A percentile compares a stretch with the other conserved stretches of the same genome.
These are phyloP conservation scores for Pseudomyrmex gracilis DNA, from an alignment of 1,140 invertebrate species.

Conservation along the genomic window DNA sequence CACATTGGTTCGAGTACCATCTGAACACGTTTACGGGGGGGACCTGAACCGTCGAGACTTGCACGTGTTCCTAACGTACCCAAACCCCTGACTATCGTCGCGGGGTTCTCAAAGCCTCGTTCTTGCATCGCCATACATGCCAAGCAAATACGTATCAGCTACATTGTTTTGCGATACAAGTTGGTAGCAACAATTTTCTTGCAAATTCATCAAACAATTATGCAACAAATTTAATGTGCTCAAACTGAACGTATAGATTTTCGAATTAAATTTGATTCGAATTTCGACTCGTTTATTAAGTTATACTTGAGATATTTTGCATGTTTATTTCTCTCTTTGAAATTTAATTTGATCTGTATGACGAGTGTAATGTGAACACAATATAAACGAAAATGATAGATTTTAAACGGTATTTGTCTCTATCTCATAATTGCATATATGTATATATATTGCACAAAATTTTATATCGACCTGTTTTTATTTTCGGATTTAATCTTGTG, in stretches of 20 bases:
- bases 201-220: not conserved
- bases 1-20: constrained; percentile 77
- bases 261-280: no score
- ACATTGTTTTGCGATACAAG: not conserved
- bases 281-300: no score
- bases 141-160: not conserved
- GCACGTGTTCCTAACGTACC: constrained; percentile 85
- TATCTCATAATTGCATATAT: no score
- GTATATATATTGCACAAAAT: not conserved
- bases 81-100: constrained; percentile 79
- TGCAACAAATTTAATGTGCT: no score
- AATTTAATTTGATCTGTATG: no score
- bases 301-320: no score
- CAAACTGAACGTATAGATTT: no score
- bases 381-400: no score
- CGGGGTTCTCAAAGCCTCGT: constrained; percentile 81
- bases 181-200: constrained; percentile 1
- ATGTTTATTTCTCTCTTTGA: no score
- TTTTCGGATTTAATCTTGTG: not conserved
- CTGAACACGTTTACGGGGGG: constrained; percentile 77
- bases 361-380: no score
- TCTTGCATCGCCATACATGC: not conserved
- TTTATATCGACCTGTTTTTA: not conserved
- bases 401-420: no score
- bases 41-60: constrained; percentile 83